phyloP scores from a whole-genome alignment of 2,888 invertebrate genomes.

The Syritta pipiens region DNA sequence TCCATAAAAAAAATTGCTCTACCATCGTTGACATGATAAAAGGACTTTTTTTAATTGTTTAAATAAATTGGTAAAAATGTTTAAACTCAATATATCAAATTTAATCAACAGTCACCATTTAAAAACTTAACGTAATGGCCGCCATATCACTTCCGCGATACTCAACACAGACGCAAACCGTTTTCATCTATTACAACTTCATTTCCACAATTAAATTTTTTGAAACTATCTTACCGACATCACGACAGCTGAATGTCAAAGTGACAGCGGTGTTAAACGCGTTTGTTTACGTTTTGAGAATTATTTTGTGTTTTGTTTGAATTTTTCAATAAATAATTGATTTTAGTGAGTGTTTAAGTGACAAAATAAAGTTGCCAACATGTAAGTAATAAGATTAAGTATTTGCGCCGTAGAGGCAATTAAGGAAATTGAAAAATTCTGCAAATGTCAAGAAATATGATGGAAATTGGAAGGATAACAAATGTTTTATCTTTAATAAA shows the following conservation, averaged over 20 bases:
- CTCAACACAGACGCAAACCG: not conserved
- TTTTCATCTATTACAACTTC: not conserved
- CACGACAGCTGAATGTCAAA: slow-evolving; percentile 4
- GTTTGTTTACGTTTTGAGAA: slow-evolving; percentile 39
- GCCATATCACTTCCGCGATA: not conserved
- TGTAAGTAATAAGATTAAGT: slow-evolving; percentile 31
- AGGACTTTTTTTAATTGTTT: too few relatives aligned
- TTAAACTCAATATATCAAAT: too few relatives aligned
- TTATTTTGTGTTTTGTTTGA: too few relatives aligned
- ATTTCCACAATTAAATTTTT: too few relatives aligned
- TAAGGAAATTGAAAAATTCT: slow-evolving; percentile 2
- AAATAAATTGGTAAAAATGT: too few relatives aligned
- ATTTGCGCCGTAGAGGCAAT: too few relatives aligned
- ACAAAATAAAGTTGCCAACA: not conserved
- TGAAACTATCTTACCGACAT: slow-evolving; percentile 7
- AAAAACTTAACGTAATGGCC: slow-evolving; percentile 3
- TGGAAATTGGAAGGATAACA: not conserved
- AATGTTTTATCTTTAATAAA: too few relatives aligned
- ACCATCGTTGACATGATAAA: too few relatives aligned
- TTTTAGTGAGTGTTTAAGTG: not conserved
- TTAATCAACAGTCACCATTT: not conserved
- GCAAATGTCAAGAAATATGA: not conserved
- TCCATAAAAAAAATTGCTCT: too few relatives aligned
- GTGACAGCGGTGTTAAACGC: slow-evolving; percentile 6
- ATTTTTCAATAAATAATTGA: too few relatives aligned